Percentiles rank a stretch among this genome's conserved stretches.
phyloP scores from a whole-genome alignment of 2,888 invertebrate genomes.

The Dysmachus trigonus region DNA sequence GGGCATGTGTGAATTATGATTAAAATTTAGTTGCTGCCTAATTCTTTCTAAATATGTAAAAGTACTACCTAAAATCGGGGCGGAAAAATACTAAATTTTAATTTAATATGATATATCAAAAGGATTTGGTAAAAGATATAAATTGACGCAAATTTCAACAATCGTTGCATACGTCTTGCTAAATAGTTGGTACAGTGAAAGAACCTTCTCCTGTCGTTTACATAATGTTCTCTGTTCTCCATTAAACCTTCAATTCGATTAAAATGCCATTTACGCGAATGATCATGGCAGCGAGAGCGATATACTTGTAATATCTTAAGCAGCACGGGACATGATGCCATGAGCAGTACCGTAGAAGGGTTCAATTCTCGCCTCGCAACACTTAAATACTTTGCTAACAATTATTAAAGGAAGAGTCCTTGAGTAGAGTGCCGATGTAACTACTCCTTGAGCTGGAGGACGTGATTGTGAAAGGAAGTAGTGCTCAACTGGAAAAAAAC shows the following conservation, averaged over 20 bases:
- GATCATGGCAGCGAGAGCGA: background rate
- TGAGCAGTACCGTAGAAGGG: background rate
- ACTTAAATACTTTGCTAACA: slow-evolving; percentile 39
- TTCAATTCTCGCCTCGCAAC: background rate
- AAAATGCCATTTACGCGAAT: slow-evolving; percentile 25
- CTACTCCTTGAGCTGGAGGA: slow-evolving; percentile 27
- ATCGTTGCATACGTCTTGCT: background rate
- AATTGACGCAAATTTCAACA: too few species aligned
- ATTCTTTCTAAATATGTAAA: too few species aligned
- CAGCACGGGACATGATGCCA: background rate
- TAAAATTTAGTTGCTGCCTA: too few species aligned
- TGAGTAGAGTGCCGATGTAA: slow-evolving; percentile 6
- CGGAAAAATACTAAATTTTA: too few species aligned
- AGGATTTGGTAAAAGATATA: too few species aligned
- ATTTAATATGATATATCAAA: too few species aligned
- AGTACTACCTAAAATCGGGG: too few species aligned
- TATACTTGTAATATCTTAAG: background rate
- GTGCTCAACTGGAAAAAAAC: slow-evolving; percentile 38
- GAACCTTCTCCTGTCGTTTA: background rate
- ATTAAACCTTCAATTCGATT: background rate
- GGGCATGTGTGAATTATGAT: too few species aligned
- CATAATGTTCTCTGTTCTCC: slow-evolving; percentile 20
- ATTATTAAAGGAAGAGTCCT: slow-evolving; percentile 33
- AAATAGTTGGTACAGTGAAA: background rate
- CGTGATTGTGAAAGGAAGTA: slow-evolving; percentile 45